Percentiles rank a stretch among this genome's conserved stretches.
Conservation (phyloP, 1,140 invertebrate species). For the Pomacea maculata region DNA sequence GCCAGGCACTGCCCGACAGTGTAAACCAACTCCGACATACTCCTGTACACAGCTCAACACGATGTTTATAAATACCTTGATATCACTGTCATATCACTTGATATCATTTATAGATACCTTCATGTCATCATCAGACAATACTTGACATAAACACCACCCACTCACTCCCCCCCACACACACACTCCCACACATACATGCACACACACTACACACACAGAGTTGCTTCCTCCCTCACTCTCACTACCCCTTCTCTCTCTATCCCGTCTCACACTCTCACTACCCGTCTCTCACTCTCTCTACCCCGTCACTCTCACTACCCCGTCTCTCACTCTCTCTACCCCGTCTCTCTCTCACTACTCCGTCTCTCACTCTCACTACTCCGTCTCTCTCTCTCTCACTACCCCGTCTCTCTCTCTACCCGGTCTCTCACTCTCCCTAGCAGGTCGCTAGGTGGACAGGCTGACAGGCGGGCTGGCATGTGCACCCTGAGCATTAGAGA, state of each 20-base stretch:
- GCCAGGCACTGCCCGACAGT: too few relatives aligned
- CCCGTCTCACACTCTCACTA: background rate
- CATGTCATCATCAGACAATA: too few relatives aligned
- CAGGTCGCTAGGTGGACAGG: too few relatives aligned
- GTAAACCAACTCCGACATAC: too few relatives aligned
- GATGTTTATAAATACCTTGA: too few relatives aligned
- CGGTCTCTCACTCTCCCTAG: background rate
- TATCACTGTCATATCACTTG: too few relatives aligned
- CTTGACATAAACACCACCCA: background rate
- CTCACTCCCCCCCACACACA: background rate
- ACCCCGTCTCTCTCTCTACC: background rate
- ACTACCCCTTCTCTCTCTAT: background rate
- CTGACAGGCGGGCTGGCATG: too few relatives aligned
- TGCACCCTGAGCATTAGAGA: too few relatives aligned
- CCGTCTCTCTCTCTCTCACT: background rate
- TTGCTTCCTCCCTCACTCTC: background rate
- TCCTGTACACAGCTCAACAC: too few relatives aligned
- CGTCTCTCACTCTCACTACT: background rate
- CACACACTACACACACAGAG: background rate
- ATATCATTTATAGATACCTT: too few relatives aligned
- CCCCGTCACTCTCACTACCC: background rate
- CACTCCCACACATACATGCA: background rate
- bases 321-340: background rate
- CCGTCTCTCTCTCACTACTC: background rate
- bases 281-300: background rate